Evolutionary conservation across 1,140 invertebrate genomes (phyloP).

Genomic region (Brachionus rotundiformis): DNA sequence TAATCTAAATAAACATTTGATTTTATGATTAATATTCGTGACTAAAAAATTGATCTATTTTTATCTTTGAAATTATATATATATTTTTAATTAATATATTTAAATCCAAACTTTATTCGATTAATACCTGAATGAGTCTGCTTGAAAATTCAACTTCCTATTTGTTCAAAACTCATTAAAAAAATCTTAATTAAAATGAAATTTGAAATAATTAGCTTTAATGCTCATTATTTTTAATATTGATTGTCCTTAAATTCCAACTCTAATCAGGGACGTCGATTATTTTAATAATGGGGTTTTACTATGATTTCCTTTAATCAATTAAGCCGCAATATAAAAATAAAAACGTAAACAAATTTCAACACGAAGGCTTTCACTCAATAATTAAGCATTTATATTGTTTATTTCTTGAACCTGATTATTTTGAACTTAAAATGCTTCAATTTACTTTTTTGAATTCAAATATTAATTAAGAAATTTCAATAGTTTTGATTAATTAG

Average conservation of each 20-base stretch:
- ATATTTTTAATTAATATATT: no score
- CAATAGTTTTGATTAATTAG: slow-evolving; percentile 40
- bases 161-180: background rate
- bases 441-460: slow-evolving; percentile 18
- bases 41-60: background rate
- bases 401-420: slow-evolving; percentile 7
- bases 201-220: background rate
- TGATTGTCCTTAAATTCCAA: slow-evolving; percentile 42
- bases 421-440: slow-evolving; percentile 21
- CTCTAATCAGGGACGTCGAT: background rate
- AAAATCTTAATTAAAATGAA: background rate
- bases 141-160: background rate
- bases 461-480: slow-evolving; percentile 13
- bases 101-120: background rate
- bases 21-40: background rate
- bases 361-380: slow-evolving; percentile 5
- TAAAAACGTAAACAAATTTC: slow-evolving; percentile 36
- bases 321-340: slow-evolving; percentile 22
- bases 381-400: slow-evolving; percentile 14
- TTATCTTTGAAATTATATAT: background rate
- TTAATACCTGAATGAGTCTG: background rate
- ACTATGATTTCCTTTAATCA: slow-evolving; percentile 34
- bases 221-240: background rate
- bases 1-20: background rate
- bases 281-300: background rate